A percentile compares a stretch with the other conserved stretches of the same genome.
Evolutionary conservation across 1,140 invertebrate genomes (phyloP).

Genomic region (Penaeus vannamei): DNA sequence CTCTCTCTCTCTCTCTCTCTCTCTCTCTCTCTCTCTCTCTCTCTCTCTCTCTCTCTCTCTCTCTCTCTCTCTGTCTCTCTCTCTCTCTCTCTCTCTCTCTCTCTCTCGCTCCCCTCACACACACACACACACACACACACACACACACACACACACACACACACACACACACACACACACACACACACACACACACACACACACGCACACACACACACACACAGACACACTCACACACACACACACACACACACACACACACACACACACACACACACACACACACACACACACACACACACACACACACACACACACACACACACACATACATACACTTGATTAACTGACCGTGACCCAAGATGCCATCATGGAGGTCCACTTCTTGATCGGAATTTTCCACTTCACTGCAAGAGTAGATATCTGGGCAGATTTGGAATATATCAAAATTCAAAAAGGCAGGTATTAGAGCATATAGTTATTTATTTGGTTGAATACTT

Average conservation of each 20-base stretch:
- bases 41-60: constrained; percentile 25
- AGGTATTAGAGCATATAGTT: too few species aligned
- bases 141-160: constrained; percentile 1
- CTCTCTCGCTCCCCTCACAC: too few species aligned
- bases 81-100: neutral
- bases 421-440: too few species aligned
- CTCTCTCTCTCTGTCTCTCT: neutral
- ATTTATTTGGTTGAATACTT: too few species aligned
- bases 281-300: neutral
- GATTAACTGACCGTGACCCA: neutral
- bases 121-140: constrained; percentile 1
- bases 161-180: constrained; percentile 1
- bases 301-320: neutral
- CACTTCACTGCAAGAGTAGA: too few species aligned
- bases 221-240: constrained; percentile 13
- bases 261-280: neutral
- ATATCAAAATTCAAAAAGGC: too few species aligned
- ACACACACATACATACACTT: constrained; percentile 16
- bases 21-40: constrained; percentile 35
- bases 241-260: constrained; percentile 35
- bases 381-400: too few species aligned
- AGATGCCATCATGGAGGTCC: too few species aligned
- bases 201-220: constrained; percentile 27
- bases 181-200: neutral
- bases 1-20: constrained; percentile 14